Percentiles rank a stretch among this genome's conserved stretches.
Evolutionary conservation across 2,888 invertebrate species (phyloP).

Genomic region (Lottia scabra): DNA sequence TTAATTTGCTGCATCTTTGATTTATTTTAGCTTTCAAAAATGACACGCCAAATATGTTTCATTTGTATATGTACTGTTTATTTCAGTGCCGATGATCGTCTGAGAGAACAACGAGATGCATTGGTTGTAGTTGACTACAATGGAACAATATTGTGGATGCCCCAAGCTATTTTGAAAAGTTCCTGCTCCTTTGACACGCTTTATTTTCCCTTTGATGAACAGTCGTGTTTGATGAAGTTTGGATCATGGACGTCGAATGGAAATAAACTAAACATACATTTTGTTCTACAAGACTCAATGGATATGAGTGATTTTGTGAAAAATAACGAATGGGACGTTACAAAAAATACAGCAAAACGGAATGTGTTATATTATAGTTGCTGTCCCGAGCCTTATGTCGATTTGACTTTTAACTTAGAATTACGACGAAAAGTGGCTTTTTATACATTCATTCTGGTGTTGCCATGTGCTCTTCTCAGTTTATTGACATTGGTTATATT

Average conservation of each 20-base stretch:
- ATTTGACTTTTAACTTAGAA: slow-evolving; percentile 59
- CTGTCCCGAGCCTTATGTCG: slow-evolving; percentile 62
- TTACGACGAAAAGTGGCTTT: slow-evolving; percentile 57
- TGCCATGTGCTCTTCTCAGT: slow-evolving; percentile 67
- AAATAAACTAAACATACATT: slow-evolving; percentile 53
- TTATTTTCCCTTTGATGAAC: slow-evolving; percentile 66
- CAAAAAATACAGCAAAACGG: slow-evolving; percentile 53
- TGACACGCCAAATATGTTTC: too few relatives aligned
- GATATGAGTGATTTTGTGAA: slow-evolving; percentile 60
- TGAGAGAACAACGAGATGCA: slow-evolving; percentile 66
- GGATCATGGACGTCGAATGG: slow-evolving; percentile 68
- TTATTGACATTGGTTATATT: slow-evolving; percentile 66
- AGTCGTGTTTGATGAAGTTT: slow-evolving; percentile 64
- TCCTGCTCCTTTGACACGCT: slow-evolving; percentile 65
- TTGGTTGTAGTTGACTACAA: slow-evolving; percentile 57
- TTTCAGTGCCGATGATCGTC: slow-evolving; percentile 65
- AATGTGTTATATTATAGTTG: slow-evolving; percentile 60
- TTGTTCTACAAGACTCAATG: slow-evolving; percentile 42
- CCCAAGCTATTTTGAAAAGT: slow-evolving; percentile 63
- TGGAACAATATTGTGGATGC: slow-evolving; percentile 58
- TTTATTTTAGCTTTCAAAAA: too few relatives aligned
- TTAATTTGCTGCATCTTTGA: too few relatives aligned
- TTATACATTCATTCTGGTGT: slow-evolving; percentile 65
- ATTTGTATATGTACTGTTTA: too few relatives aligned
- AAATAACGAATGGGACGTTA: slow-evolving; percentile 67